Percentiles rank a stretch among this genome's conserved stretches.
Conservation (phyloP, 2,113 vertebrate species). For the Tympanuchus pallidicinctus region DNA sequence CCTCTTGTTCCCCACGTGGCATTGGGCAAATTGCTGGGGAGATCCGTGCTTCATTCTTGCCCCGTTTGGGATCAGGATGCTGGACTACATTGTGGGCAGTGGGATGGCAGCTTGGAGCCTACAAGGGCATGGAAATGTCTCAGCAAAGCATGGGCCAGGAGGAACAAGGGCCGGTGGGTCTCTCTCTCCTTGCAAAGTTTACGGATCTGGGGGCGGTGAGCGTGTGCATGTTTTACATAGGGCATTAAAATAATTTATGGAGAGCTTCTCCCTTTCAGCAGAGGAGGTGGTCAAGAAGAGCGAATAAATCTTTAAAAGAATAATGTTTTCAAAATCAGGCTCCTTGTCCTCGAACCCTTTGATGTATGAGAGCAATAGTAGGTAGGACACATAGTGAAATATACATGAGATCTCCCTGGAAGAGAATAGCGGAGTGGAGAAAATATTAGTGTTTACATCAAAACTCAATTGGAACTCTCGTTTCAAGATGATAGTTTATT, state of each 20-base stretch:
- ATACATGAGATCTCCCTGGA: constrained; percentile 79
- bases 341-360: constrained; percentile 81
- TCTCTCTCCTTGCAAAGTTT: background rate
- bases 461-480: constrained; percentile 81
- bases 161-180: background rate
- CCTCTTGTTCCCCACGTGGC: rapidly evolving
- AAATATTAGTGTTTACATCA: constrained; percentile 84
- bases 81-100: too few relatives aligned
- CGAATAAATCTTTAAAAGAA: constrained; percentile 85
- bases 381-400: constrained; percentile 82
- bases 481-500: constrained; percentile 81
- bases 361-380: constrained; percentile 84
- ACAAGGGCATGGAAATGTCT: background rate
- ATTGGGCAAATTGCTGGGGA: background rate
- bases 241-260: constrained; percentile 76
- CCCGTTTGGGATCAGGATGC: rapidly evolving
- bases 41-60: rapidly evolving
- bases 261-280: constrained; percentile 65
- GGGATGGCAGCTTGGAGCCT: background rate
- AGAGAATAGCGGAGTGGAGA: constrained; percentile 73
- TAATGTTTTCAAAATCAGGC: constrained; percentile 85
- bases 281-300: constrained; percentile 80
- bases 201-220: background rate
- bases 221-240: constrained; percentile 50
- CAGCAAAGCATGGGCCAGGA: rapidly evolving